These are phyloP conservation scores for Pyrrhia umbra DNA, from an alignment of 2,888 invertebrate genomes.

Conservation along the genomic window DNA sequence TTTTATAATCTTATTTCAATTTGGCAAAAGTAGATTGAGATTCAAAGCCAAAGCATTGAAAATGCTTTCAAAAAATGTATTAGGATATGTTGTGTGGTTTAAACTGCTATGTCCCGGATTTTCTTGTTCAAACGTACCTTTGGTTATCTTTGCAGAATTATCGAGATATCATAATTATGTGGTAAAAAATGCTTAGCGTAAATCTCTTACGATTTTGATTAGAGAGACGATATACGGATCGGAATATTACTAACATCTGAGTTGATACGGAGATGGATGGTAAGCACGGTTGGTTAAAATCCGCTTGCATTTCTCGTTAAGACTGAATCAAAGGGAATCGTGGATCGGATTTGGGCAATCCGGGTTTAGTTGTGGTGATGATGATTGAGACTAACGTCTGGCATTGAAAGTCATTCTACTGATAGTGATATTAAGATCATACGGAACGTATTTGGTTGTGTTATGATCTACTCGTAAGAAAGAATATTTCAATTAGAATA, in stretches of 20 bases:
- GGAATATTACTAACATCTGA: background rate
- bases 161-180: slow-evolving; percentile 56
- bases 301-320: too few species aligned
- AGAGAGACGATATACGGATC: slow-evolving; percentile 27
- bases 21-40: slow-evolving; percentile 37
- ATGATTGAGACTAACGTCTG: too few species aligned
- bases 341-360: too few species aligned
- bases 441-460: too few species aligned
- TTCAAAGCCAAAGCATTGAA: slow-evolving; percentile 18
- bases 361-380: too few species aligned
- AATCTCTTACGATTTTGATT: slow-evolving; percentile 56
- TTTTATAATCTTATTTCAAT: slow-evolving; percentile 46
- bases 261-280: background rate
- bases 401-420: too few species aligned
- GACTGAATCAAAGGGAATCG: too few species aligned
- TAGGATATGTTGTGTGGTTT: slow-evolving; percentile 3
- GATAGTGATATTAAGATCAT: too few species aligned
- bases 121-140: slow-evolving; percentile 26
- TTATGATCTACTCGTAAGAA: too few species aligned
- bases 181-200: slow-evolving; percentile 36
- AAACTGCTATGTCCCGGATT: slow-evolving; percentile 30
- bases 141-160: slow-evolving; percentile 45
- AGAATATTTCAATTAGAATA: too few species aligned
- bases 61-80: slow-evolving; percentile 3
- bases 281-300: too few species aligned